A percentile compares a stretch with the other conserved stretches of the same genome.
These are phyloP conservation scores for Ptyas mucosa DNA, from an alignment of 2,113 vertebrate species.

Conservation along the genomic window DNA sequence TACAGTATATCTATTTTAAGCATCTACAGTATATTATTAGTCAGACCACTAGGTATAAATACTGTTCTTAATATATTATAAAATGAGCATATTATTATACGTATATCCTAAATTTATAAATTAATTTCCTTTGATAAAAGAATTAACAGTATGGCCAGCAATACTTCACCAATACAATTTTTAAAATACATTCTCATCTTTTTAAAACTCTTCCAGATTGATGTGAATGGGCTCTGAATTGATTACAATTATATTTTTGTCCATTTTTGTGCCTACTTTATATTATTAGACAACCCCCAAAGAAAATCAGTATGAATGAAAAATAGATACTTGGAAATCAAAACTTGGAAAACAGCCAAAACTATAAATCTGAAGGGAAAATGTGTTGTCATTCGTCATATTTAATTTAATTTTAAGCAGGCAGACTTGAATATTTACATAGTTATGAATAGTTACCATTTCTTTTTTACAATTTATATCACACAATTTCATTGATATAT, in stretches of 20 bases:
- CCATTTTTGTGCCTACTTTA: conserved; percentile 11
- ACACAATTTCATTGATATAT: background rate
- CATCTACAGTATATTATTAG: background rate
- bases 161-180: background rate
- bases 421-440: background rate
- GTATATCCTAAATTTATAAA: background rate
- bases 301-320: conserved; percentile 26
- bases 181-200: background rate
- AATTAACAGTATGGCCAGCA: background rate
- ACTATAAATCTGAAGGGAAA: conserved; percentile 28
- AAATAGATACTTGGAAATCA: conserved; percentile 31
- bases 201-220: conserved; percentile 5
- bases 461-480: background rate
- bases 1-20: background rate
- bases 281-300: conserved; percentile 14
- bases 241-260: conserved; percentile 28
- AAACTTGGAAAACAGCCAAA: conserved; percentile 26
- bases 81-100: background rate
- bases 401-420: conserved; percentile 15
- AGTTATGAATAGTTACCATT: background rate
- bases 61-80: background rate
- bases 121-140: background rate
- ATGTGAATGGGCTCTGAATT: conserved; percentile 13
- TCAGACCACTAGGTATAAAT: background rate
- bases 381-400: conserved; percentile 11